Base-by-base conservation (phyloP, 2,888 invertebrate genomes). In the Amiota communis region DNA sequence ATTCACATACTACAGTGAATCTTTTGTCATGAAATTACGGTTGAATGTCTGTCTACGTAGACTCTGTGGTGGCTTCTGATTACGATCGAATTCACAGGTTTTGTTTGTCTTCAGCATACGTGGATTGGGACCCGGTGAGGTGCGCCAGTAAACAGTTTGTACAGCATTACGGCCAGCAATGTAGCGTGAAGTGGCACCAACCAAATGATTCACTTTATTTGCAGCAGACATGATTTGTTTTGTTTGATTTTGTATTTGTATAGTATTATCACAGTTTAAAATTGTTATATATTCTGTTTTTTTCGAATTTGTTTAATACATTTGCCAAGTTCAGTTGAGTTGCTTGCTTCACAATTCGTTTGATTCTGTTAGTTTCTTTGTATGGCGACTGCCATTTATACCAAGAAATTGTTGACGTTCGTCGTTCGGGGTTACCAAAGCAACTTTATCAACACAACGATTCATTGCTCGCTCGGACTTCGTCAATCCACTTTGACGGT, bases 101-200 rank as follows among this genome's bases (percentile, higher is more conserved):
- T 91, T 92, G 8, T 92, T 91, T 11, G 92, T 92, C 84, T 91
- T 92, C 71, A 92, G 82, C 73, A 92, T 90, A 11, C 91, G 91
- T 49, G 91, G 91, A 77, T 89, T 90, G 68, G 87, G 80, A 8
- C 91, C 90, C 61, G 92, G 91, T 6, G 86, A 83, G 53, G 86
- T 77, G 81, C 94, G 91, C 95, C 95, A 95, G 84, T 95, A 95
- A 0, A 95, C 93, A 0, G 94, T 95, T 86, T 95, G 94, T 23
- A 94, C 92, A 1, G 94, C 94, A 83, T 94, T 93, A 75, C 94
- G 92, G 68, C 94, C 94, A 68, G 93, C 93, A 78, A 95, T 93
- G 87, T 93, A 94, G 74, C 95, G 92, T 20, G 94, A 93, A 57
- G 94, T 93, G 78, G 93, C 92, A 80, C 94, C 93, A 76, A 95